Conservation (phyloP, 2,797 vertebrate species). For the Otus scops region DNA sequence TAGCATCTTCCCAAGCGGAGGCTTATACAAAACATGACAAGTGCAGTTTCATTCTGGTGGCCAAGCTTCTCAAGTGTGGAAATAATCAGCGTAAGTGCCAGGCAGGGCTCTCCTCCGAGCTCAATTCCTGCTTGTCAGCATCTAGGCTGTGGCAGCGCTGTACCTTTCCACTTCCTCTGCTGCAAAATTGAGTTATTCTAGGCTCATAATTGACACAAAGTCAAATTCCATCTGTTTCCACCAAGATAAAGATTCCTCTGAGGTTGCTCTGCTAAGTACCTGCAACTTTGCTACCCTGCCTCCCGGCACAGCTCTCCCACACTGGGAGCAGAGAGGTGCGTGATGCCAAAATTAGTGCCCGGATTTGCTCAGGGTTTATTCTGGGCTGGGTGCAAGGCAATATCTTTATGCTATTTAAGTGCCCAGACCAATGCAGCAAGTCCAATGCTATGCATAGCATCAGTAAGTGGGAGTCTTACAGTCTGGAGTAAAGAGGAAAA, state of each 20-base stretch:
- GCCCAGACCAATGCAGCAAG: neutral
- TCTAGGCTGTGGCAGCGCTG: neutral
- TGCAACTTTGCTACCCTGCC: neutral
- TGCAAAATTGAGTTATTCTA: neutral
- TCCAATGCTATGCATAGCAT: neutral
- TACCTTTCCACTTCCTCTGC: neutral
- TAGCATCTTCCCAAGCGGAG: neutral
- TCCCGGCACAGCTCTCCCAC: neutral
- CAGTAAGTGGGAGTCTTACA: neutral
- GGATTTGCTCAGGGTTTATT: neutral
- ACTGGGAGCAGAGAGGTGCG: accelerated
- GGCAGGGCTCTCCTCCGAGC: neutral
- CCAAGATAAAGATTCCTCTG: neutral
- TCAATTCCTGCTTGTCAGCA: neutral
- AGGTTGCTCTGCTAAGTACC: neutral
- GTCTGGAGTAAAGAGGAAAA: neutral
- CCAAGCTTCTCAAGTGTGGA: neutral
- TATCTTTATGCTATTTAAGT: neutral
- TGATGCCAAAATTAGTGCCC: neutral
- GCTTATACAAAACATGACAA: neutral
- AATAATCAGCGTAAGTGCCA: neutral
- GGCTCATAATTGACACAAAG: neutral
- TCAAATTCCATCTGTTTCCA: conserved; percentile 36
- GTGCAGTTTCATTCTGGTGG: neutral
- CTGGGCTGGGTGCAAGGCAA: neutral